Evolutionary conservation across 2,113 vertebrate species (phyloP), one percentile per base, ranked within the genome.

Genomic region (Oplegnathus fasciatus): DNA sequence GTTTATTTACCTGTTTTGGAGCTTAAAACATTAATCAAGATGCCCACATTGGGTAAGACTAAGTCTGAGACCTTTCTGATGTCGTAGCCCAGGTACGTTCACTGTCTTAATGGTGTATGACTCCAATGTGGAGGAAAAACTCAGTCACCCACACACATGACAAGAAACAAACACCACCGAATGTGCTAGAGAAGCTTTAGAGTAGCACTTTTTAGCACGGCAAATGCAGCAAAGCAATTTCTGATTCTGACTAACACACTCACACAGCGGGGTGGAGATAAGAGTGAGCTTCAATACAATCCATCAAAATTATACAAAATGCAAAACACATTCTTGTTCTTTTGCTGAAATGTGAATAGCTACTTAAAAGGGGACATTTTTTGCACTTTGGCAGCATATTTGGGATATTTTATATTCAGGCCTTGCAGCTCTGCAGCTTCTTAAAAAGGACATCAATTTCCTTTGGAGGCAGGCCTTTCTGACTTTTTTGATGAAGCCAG

Each of bases 371-470:
- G 70, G 26, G 15, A 24, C 3, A 13, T 57, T 30, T 55, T 69
- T 50, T 48, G 22, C 50, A 46, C 70, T 26, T 58, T 14, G 37
- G 22, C 57, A 76, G 61, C 74, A 50, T 54, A 74, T 65, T 65
- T 55, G 18, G 7, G 37, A 37, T 75, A 61, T 69, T 88, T 71
- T 84, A 52, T 62, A 84, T 75, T 83, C 64, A 78, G 57, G 40
- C 52, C 55, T 22, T 48, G 74, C 15, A 64, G 48, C 70, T 87
- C 79, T 50, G 70, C 62, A 72, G 65, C 70, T 64, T 82, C 62
- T 77, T 24, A 15, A 61, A 46, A 44, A 24, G 55, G 58, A 78
- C 73, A 75, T 61, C 11, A 26, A 30, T 83, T 76, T 83, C 40
- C 37, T 62, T 34, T 54, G 34, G 70, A 80, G 57, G 4, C 3